Evolutionary conservation across 2,888 invertebrate species (phyloP), one percentile per base, ranked within the genome.

Genomic region (Standfussiana lucernea): DNA sequence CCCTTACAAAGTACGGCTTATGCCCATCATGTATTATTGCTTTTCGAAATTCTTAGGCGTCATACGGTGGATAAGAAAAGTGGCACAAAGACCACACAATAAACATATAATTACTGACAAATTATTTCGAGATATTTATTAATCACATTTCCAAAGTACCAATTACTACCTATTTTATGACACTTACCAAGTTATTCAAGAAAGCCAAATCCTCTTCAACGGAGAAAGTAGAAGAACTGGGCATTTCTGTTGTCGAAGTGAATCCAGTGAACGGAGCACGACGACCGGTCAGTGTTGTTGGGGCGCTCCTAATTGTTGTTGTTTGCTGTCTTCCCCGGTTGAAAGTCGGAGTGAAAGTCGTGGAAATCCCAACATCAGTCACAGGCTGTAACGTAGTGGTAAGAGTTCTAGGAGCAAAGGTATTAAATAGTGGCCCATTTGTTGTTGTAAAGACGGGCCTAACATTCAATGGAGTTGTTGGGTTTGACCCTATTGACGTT

Each of bases 171-270:
- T 28, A 50, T 35, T 42, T 56, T 5, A 73, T 47, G 6, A 24
- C 2, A 87, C 94, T 93, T 95, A 97, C 97, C 96, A 97, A 94
- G 86, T 97, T 97, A 89, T 97, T 97, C 37, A 97, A 92, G 90
- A 97, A 97, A 59, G 96, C 97, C 83, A 97, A 92, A 90, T 97
- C 97, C 82, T 97, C 97, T 92, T 95, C 91, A 75, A 96, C 95
- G 24, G 97, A 95, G 89, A 95, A 97, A 24, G 97, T 97, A 10
- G 96, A 96, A 71, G 95, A 94, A 82, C 95, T 95, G 32, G 97
- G 95, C 71, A 93, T 90, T 88, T 95, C 95, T 75, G 96, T 96
- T 40, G 96, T 96, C 50, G 92, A 83, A 32, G 93, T 91, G 59
- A 93, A 91, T 75, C 89, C 89, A 56, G 91, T 86, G 35, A 77